Base-by-base conservation (phyloP, 2,888 invertebrate species). In the Aplocera efformata region DNA sequence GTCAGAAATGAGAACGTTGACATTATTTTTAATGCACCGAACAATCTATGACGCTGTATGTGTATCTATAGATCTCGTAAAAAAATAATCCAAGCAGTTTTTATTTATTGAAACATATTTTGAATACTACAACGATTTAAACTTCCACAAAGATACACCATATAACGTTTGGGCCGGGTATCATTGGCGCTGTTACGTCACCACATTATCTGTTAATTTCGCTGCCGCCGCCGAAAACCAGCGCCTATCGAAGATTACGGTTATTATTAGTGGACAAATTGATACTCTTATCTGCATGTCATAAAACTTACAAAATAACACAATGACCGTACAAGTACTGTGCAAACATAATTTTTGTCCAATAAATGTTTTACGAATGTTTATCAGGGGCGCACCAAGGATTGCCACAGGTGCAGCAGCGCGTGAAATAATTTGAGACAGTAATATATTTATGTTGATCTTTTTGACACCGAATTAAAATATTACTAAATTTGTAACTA, bases 251-350 rank as follows among this genome's bases (percentile, higher is more conserved):
- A 43, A 58, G 75, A 76, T 77, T 70, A 73, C 62, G 42, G 53
- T 46, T 50, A 67, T 70, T 67, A 73, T 69, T 73, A 74, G 65
- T 63, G 71, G 68, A 73, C 78, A 76, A 79, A 79, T 77, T 80
- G 79, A 79, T 81, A 78, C 59, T 62, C 57, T 72, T 82, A 82
- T 80, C 81, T 52, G 24, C 37, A 51, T 70, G 74, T 80, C 79
- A 68, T 81, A 83, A 81, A 82, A 65, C 79, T 79, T 78, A 81
- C 68, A 77, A 78, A 68, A 70, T 66, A 61, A 53, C 52, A 69
- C 73, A 79, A 78, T 75, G 56, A 60, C 43, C 61, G 66, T 67
- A 79, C 80, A 74, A 83, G 79, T 69, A 66, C 70, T 74, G 58
- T 59, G 76, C 68, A 80, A 84, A 84, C 77, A 84, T 74, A 63